Percentiles rank a stretch among this genome's conserved stretches.
These are phyloP conservation scores for Anthoscopus minutus DNA, from an alignment of 2,113 vertebrate species.

Conservation along the genomic window DNA sequence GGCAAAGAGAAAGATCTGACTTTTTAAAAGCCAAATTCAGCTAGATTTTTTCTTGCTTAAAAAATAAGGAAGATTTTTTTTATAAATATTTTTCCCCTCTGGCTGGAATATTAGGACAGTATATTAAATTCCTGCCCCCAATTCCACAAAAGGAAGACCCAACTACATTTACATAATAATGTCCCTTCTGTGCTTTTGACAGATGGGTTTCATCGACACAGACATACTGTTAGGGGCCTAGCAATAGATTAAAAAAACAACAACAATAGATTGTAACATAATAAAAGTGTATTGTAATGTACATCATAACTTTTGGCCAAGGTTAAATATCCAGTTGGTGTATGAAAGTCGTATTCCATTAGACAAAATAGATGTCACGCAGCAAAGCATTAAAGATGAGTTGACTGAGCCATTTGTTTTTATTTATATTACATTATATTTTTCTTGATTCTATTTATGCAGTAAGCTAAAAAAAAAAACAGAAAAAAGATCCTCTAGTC, in stretches of 20 bases:
- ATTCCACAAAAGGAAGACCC: slow-evolving; percentile 71
- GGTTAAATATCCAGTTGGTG: slow-evolving; percentile 79
- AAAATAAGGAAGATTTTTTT: slow-evolving; percentile 40
- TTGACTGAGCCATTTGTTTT: slow-evolving; percentile 74
- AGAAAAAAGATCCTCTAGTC: neutral
- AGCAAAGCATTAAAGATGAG: slow-evolving; percentile 73
- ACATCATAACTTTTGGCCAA: slow-evolving; percentile 80
- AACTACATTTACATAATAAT: slow-evolving; percentile 83
- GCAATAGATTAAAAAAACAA: slow-evolving; percentile 79
- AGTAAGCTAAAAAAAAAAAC: neutral
- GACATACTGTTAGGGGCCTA: slow-evolving; percentile 77
- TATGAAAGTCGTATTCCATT: slow-evolving; percentile 78
- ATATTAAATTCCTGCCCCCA: slow-evolving; percentile 75
- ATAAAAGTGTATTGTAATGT: slow-evolving; percentile 80
- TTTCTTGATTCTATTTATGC: slow-evolving; percentile 57
- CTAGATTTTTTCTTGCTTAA: neutral
- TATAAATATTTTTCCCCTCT: slow-evolving; percentile 72
- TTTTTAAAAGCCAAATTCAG: slow-evolving; percentile 50
- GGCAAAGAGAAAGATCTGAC: slow-evolving; percentile 41
- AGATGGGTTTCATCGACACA: slow-evolving; percentile 79
- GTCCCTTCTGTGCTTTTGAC: slow-evolving; percentile 79
- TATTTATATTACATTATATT: slow-evolving; percentile 73
- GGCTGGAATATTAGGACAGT: slow-evolving; percentile 78
- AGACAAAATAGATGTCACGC: slow-evolving; percentile 71
- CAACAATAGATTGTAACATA: slow-evolving; percentile 78